phyloP scores from a whole-genome alignment of 2,797 vertebrate genomes.

The Microctenopoma lineatum region DNA sequence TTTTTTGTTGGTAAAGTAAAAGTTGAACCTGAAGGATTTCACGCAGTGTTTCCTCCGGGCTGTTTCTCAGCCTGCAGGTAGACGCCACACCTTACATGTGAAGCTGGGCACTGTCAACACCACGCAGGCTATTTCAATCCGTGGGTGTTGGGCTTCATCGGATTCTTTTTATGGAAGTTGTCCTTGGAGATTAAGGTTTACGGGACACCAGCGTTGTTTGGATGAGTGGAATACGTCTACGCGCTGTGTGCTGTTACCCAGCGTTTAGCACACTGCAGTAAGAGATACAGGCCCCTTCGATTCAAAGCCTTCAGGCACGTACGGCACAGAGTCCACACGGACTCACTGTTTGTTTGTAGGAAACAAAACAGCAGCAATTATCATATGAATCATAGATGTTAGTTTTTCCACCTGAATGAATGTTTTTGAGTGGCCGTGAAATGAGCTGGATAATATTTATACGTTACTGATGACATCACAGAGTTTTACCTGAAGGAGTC shows the following conservation, averaged over 20 bases:
- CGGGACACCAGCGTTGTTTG: constrained; percentile 11
- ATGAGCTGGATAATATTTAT: too few species aligned
- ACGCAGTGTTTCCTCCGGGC: background rate
- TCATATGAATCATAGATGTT: too few species aligned
- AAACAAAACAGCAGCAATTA: too few species aligned
- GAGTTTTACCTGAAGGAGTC: too few species aligned
- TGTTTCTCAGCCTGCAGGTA: constrained; percentile 6
- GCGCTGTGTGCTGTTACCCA: constrained; percentile 3
- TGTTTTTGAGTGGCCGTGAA: too few species aligned
- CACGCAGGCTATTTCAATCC: constrained; percentile 39
- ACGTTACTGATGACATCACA: too few species aligned
- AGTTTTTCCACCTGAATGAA: too few species aligned
- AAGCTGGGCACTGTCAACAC: constrained; percentile 7
- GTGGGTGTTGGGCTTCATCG: constrained; percentile 13
- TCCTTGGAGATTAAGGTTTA: constrained; percentile 34
- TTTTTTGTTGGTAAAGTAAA: too few species aligned
- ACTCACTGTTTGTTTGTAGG: too few species aligned
- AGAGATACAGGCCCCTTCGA: background rate
- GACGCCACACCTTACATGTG: constrained; percentile 21
- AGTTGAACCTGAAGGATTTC: too few species aligned
- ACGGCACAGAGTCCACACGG: too few species aligned
- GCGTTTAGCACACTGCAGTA: too few species aligned
- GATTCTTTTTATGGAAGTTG: constrained; percentile 43
- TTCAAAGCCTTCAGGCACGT: background rate
- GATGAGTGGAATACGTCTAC: constrained; percentile 13